Conservation (phyloP, 2,888 invertebrate genomes). For the Lithophane socia region DNA sequence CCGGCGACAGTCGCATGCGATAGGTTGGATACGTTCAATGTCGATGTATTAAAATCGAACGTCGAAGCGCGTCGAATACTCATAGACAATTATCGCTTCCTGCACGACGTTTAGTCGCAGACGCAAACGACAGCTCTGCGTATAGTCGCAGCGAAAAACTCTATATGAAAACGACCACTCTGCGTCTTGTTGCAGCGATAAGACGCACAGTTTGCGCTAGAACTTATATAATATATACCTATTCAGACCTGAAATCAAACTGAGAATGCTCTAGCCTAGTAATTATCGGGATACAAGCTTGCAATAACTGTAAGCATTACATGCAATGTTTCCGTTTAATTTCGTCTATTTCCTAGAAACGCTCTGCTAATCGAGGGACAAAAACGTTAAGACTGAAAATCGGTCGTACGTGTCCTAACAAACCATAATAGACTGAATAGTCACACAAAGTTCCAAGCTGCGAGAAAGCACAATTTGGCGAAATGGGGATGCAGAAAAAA, state of each 20-base stretch:
- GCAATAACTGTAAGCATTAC: conserved; percentile 5
- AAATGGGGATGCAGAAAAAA: neutral
- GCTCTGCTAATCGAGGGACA: conserved; percentile 6
- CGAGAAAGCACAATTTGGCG: neutral
- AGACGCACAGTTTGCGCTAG: neutral
- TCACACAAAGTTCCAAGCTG: neutral
- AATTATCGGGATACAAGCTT: neutral
- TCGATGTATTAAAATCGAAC: neutral
- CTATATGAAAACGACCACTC: neutral
- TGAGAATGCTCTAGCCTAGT: neutral
- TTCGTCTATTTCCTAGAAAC: neutral
- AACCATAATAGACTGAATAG: neutral
- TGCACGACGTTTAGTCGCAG: neutral
- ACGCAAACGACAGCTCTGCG: no score
- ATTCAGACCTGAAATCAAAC: neutral
- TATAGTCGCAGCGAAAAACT: no score
- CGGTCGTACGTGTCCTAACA: conserved; percentile 4
- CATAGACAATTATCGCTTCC: neutral
- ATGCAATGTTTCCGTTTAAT: conserved; percentile 36
- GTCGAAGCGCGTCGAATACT: neutral
- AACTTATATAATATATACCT: neutral
- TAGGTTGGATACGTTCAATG: neutral
- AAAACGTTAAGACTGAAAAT: conserved; percentile 6
- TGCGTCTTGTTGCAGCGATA: neutral
- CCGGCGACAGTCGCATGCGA: neutral